These are phyloP conservation scores for Onychostoma macrolepis DNA, from an alignment of 2,113 vertebrate genomes.

Conservation along the genomic window DNA sequence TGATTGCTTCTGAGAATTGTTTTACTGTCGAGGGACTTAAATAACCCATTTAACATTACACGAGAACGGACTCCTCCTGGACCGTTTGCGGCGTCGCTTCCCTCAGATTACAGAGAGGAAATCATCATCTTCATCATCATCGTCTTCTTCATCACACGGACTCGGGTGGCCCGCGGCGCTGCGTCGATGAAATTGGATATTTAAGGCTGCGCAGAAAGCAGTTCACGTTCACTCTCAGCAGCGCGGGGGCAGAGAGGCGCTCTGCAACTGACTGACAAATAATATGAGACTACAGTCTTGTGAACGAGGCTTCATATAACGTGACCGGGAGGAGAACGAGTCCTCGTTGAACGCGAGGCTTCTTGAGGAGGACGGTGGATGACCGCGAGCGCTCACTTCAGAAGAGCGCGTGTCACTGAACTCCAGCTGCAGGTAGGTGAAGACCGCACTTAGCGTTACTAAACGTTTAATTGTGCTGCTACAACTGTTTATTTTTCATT, in stretches of 20 bases:
- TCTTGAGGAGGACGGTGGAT: slow-evolving; percentile 9
- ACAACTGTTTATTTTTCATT: background rate
- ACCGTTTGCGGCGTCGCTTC: slow-evolving; percentile 10
- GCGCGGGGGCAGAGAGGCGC: slow-evolving; percentile 42
- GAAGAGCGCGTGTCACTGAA: slow-evolving; percentile 24
- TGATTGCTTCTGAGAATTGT: slow-evolving; percentile 50
- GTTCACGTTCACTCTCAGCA: slow-evolving; percentile 29
- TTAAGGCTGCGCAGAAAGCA: slow-evolving; percentile 47
- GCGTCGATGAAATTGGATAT: slow-evolving; percentile 66
- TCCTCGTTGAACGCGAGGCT: slow-evolving; percentile 36
- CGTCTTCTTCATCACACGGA: slow-evolving; percentile 29
- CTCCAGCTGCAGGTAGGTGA: slow-evolving; percentile 48
- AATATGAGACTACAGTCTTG: background rate
- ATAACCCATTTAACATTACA: slow-evolving; percentile 22
- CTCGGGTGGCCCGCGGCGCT: slow-evolving; percentile 43
- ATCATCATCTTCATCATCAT: slow-evolving; percentile 10
- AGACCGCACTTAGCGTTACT: background rate
- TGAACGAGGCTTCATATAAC: slow-evolving; percentile 22
- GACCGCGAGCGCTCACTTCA: slow-evolving; percentile 29
- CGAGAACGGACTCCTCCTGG: slow-evolving; percentile 28
- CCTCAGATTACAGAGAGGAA: slow-evolving; percentile 36
- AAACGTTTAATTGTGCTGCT: background rate
- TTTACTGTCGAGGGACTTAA: slow-evolving; percentile 33
- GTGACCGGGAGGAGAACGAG: slow-evolving; percentile 52
- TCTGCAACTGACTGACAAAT: background rate